Percentiles rank a stretch among this genome's conserved stretches.
Evolutionary conservation across 2,888 invertebrate genomes (phyloP).

Genomic region (Tuta absoluta): DNA sequence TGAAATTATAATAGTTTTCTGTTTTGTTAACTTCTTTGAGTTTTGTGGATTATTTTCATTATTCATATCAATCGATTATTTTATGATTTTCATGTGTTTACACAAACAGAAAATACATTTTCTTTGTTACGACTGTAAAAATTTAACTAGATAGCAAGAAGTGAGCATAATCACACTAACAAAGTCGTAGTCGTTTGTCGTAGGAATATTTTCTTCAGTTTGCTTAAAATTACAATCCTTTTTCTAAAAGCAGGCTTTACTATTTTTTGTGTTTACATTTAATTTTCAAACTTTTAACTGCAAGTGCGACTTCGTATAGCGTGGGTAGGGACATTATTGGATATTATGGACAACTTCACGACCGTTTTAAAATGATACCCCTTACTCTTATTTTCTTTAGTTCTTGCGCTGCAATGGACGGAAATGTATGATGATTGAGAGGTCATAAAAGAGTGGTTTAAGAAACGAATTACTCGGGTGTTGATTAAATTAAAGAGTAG

Average conservation of each 20-base stretch:
- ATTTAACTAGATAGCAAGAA: too few species aligned
- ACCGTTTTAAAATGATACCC: slow-evolving; percentile 45
- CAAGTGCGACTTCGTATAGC: slow-evolving; percentile 47
- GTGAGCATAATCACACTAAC: too few species aligned
- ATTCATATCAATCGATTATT: too few species aligned
- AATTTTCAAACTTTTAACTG: slow-evolving; percentile 50
- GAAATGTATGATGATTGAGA: slow-evolving; percentile 42
- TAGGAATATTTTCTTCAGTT: too few species aligned
- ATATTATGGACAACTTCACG: slow-evolving; percentile 59
- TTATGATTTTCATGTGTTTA: too few species aligned
- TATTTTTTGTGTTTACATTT: slow-evolving; percentile 44
- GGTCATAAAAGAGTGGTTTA: slow-evolving; percentile 54
- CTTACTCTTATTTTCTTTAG: slow-evolving; percentile 28
- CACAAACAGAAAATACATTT: too few species aligned
- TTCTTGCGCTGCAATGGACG: slow-evolving; percentile 36
- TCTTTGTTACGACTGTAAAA: too few species aligned
- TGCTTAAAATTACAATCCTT: too few species aligned
- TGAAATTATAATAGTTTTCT: slow-evolving; percentile 1
- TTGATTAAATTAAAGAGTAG: slow-evolving; percentile 78
- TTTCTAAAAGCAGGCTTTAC: too few species aligned
- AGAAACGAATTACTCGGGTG: slow-evolving; percentile 65
- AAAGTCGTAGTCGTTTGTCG: too few species aligned
- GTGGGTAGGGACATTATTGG: slow-evolving; percentile 58
- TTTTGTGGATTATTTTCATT: too few species aligned
- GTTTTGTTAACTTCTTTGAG: too few species aligned